phyloP scores from a whole-genome alignment of 2,888 invertebrate species.

The Apamea monoglypha region DNA sequence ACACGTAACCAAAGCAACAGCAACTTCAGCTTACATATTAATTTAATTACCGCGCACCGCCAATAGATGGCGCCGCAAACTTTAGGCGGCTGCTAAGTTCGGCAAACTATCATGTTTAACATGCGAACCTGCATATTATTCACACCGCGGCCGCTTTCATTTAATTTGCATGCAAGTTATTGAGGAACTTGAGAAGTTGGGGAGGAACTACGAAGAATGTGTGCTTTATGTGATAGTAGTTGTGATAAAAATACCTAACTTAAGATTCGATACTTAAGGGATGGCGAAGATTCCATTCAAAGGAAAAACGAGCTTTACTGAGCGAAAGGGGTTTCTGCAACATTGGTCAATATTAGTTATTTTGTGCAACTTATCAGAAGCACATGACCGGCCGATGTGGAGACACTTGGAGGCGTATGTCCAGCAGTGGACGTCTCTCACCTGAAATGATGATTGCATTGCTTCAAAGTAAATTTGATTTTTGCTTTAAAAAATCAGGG shows the following conservation, averaged over 20 bases:
- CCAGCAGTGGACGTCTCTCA: not conserved
- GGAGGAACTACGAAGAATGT: not conserved
- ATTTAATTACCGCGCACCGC: conserved; percentile 46
- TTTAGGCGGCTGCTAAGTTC: conserved; percentile 31
- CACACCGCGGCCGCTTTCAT: conserved; percentile 54
- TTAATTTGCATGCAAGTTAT: conserved; percentile 53
- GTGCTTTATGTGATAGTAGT: not conserved
- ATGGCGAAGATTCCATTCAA: no score
- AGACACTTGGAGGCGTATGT: not conserved
- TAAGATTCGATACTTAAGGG: not conserved
- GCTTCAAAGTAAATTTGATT: no score
- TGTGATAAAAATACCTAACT: not conserved
- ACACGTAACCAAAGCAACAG: conserved; percentile 8
- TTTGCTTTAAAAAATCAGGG: not conserved
- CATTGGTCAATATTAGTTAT: not conserved
- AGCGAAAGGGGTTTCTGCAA: not conserved
- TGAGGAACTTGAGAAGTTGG: conserved; percentile 31
- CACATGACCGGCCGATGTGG: not conserved
- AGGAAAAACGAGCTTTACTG: not conserved
- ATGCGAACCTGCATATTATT: conserved; percentile 50
- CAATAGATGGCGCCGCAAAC: conserved; percentile 46
- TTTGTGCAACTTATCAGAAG: not conserved
- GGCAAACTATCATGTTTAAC: conserved; percentile 38
- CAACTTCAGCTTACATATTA: conserved; percentile 27
- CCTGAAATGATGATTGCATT: not conserved